Percentiles rank a stretch among this genome's conserved stretches.
Conservation (phyloP, 92 coral and sea anemone species). For the Nematostella vectensis region DNA sequence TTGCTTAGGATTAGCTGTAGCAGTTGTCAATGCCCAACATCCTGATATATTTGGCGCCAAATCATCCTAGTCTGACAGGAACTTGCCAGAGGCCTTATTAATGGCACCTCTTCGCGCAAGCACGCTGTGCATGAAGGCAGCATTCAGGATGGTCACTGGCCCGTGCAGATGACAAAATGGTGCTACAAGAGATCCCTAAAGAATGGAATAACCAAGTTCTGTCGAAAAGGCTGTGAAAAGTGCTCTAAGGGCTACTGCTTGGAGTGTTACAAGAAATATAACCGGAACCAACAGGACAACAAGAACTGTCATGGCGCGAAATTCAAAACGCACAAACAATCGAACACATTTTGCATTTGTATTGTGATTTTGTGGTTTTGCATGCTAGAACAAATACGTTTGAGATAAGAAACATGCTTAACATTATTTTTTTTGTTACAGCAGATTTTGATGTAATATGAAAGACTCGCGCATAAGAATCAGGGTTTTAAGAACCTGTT, state of each 20-base stretch:
- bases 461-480: no score
- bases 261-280: neutral
- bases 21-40: conserved; percentile 20
- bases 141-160: conserved; percentile 35
- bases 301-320: neutral
- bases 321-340: neutral
- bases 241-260: neutral
- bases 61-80: conserved; percentile 11
- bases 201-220: neutral
- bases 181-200: conserved; percentile 21
- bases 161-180: conserved; percentile 3
- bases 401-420: no score
- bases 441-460: no score
- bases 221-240: neutral
- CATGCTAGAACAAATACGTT: no score
- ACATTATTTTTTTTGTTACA: no score
- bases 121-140: conserved; percentile 4
- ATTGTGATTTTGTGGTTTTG: no score
- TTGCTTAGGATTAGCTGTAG: conserved; percentile 16
- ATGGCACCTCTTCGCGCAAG: conserved; percentile 15
- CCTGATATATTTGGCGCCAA: neutral
- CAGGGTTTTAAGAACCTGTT: no score
- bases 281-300: neutral
- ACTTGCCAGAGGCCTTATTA: conserved; percentile 25
- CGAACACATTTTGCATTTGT: no score